Evolutionary conservation across 1,140 invertebrate species (phyloP), one percentile per base, ranked within the genome.

Genomic region (Heterodera schachtii): DNA sequence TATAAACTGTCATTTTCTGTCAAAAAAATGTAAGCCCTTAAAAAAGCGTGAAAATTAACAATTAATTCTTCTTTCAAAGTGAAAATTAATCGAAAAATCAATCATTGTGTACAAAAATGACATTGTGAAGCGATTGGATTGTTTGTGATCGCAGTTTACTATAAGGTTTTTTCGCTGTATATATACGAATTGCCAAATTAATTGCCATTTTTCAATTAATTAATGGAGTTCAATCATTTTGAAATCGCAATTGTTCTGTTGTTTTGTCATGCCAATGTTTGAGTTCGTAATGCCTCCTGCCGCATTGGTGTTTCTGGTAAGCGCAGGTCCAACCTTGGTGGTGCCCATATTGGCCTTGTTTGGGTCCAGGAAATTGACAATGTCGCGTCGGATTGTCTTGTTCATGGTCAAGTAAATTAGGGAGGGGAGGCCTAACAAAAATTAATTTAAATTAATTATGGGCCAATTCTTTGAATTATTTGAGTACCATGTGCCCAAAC

Each of bases 321-420:
- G 16, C 57, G 16, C 5, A 13, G 57, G 57, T 19, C 11, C 57
- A 64, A 64, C 57, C 5, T 64, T 64, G 13, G 57, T 64, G 11
- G 13, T 64, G 2, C 11, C 11, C 57, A 19, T 19, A 64, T 2
- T 6, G 69, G 69, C 1, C 69, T 16, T 41, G n/a, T 71, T 41
- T 7, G 69, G 44, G 69, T 31, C 41, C 3, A 76, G 43, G 41
- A 76, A 64, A 7, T 64, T n/a, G 11, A 75, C 60, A 80, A 80
- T 46, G 41, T 80, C 79, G 47, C 70, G 66, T 16, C 79, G 60
- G 41, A 80, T 73, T 13, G 79, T 80, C 44, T 79, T 73, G 69
- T 80, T 80, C 79, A 80, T 80, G 69, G 69, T 21, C 43, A 80
- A 60, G 41, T 80, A 80, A 66, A 80, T 80, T 41, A 80, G 43